Evolutionary conservation across 1,140 invertebrate genomes (phyloP), one percentile per base, ranked within the genome.

Genomic region (Apolygus lucorum): DNA sequence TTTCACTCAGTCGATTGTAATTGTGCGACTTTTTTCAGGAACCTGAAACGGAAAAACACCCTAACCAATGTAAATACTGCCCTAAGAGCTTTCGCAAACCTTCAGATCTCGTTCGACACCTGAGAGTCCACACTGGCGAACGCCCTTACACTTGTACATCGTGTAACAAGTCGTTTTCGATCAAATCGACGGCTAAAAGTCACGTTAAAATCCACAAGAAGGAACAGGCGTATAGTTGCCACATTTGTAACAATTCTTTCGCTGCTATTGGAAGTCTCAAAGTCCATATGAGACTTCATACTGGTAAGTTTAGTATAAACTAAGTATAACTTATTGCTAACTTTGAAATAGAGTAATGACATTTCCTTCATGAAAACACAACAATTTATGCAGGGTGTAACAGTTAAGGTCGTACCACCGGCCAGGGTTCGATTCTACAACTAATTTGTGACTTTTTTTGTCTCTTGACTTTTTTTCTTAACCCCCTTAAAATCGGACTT

Each of bases 211-310:
- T 90, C 90, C 75, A 84, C 74, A 74, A 78, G 63, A 64, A 76
- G 1, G 77, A 77, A 62, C 84, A 83, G 75, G 80, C 80, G 27
- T 85, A 83, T 70, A 75, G 75, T 14, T 88, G 87, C 73, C 81
- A 85, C 62, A 79, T 87, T 2, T 88, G 87, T 72, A 80, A 79
- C 67, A 81, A 79, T 68, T 73, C 80, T 25, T 88, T 87, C 74
- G 80, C 85, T 8, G 85, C 84, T 0, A 86, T 84, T 72, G 84
- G 85, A 2, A 85, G 82, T 69, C 77, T 90, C 0, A 88, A 88
- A 76, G 84, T 90, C 14, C 89, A 90, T 75, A 88, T 90, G 86
- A 74, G 86, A 68, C 76, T 87, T 0, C 86, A 88, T 74, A 87
- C 86, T 64, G 83, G 82, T 82, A 73, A 74, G 59, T 71, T 63